Base-by-base conservation (phyloP, 2,113 vertebrate species). In the Brachyhypopomus occidentalis region DNA sequence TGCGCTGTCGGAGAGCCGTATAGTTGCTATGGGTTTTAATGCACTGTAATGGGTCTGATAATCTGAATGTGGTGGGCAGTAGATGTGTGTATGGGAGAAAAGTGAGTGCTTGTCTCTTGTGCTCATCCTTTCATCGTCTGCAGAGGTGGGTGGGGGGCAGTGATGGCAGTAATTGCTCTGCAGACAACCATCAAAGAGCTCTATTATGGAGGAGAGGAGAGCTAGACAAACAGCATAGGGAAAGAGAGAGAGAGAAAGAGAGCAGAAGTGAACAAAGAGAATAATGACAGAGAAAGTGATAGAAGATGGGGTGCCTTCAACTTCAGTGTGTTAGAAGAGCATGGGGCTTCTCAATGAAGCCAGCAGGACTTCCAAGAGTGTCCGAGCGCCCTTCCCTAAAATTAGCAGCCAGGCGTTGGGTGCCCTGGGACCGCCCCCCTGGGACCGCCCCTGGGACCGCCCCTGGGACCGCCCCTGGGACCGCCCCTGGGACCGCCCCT, bases 131-230 rank as follows among this genome's bases (percentile, higher is more conserved):
- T 52, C 45, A 52, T 52, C 9, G 64, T 55, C 64, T 59, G 75
- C 41, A 79, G 81, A 79, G 25, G 56, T 38, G 70, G 25, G n/a
- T 63, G 55, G 81, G 52, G 41, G 45, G 41, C 2, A 17, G n/a
- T 17, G 20, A 72, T 73, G 77, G 56, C 67, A 79, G 67, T 71
- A 79, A 79, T 79, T 79, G 70, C 78, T 73, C 71, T 80, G 78
- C 78, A 59, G 71, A 60, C 78, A 63, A 80, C 52, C 71, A 80
- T 74, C 84, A 89, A 86, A 88, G 88, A 88, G 85, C 75, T 72
- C 48, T 73, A 73, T 73, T 55, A 73, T 56, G 30, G 9, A 66
- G 20, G 67, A 72, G 41, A 56, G 17, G 69, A 67, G 30, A 45
- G 66, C 20, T 58, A 55, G n/a, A 67, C 25, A 52, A 72, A 75